phyloP scores from a whole-genome alignment of 2,113 vertebrate species.

The Philantomba maxwellii region DNA sequence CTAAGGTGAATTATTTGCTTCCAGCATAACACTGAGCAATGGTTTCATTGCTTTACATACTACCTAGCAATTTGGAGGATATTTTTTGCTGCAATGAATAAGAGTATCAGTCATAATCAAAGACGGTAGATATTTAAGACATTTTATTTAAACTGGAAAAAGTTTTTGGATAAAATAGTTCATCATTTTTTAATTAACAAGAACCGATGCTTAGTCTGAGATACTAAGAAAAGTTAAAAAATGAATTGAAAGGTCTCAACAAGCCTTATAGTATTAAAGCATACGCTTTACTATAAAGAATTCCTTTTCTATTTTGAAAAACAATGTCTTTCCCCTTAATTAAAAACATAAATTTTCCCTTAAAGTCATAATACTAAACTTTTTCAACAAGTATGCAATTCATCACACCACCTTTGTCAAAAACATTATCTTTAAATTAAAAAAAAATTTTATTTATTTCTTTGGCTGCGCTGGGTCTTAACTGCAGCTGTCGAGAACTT shows the following conservation, averaged over 20 bases:
- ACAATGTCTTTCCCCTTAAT: neutral
- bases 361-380: neutral
- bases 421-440: neutral
- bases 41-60: neutral
- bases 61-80: neutral
- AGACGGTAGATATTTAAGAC: neutral
- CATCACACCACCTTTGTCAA: neutral
- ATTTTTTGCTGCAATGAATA: neutral
- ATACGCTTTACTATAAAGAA: neutral
- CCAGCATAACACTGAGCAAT: neutral
- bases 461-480: neutral
- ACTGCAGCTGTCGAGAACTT: neutral
- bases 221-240: neutral
- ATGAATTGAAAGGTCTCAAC: neutral
- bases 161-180: neutral
- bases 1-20: neutral
- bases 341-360: neutral
- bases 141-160: conserved; percentile 3
- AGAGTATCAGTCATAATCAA: neutral
- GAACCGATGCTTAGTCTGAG: neutral
- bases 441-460: neutral
- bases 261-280: neutral
- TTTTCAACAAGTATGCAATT: neutral
- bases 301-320: neutral
- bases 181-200: neutral